These are phyloP conservation scores for Nothobranchius kuhntae DNA, from an alignment of 2,113 vertebrate species.

Conservation along the genomic window DNA sequence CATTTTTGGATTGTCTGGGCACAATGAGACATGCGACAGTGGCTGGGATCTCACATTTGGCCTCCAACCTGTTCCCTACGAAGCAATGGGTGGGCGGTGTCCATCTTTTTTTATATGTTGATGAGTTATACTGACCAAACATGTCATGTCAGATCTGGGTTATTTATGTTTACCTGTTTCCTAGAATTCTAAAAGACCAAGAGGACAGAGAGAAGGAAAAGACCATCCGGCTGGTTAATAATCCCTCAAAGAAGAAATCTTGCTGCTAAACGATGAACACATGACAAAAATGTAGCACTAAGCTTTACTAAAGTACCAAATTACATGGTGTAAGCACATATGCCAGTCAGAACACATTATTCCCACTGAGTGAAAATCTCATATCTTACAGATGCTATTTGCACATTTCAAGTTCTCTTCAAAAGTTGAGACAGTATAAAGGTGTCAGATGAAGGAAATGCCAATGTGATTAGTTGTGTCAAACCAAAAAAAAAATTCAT, in stretches of 20 bases:
- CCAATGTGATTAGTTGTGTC: too few relatives aligned
- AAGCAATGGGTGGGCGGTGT: too few relatives aligned
- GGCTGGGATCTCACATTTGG: too few relatives aligned
- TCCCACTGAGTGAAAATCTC: neutral
- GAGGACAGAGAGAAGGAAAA: constrained; percentile 88
- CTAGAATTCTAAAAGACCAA: constrained; percentile 87
- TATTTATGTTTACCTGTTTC: neutral
- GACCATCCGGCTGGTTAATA: constrained; percentile 76
- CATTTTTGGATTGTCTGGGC: too few relatives aligned
- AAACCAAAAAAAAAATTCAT: neutral
- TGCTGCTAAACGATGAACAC: constrained; percentile 79
- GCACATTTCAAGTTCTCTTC: constrained; percentile 5
- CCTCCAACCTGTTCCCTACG: too few relatives aligned
- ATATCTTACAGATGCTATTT: neutral
- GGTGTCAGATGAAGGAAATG: neutral
- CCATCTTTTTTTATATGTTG: too few relatives aligned
- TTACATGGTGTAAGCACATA: neutral
- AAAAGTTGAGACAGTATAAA: neutral
- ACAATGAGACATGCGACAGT: too few relatives aligned
- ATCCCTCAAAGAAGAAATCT: constrained; percentile 78
- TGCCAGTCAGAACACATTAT: constrained; percentile 7
- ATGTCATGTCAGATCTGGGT: neutral
- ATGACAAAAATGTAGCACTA: constrained; percentile 19
- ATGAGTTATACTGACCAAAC: neutral
- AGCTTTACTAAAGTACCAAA: constrained; percentile 9